Evolutionary conservation across 2,113 vertebrate genomes (phyloP), one percentile per base, ranked within the genome.

Genomic region (Aythya baeri): DNA sequence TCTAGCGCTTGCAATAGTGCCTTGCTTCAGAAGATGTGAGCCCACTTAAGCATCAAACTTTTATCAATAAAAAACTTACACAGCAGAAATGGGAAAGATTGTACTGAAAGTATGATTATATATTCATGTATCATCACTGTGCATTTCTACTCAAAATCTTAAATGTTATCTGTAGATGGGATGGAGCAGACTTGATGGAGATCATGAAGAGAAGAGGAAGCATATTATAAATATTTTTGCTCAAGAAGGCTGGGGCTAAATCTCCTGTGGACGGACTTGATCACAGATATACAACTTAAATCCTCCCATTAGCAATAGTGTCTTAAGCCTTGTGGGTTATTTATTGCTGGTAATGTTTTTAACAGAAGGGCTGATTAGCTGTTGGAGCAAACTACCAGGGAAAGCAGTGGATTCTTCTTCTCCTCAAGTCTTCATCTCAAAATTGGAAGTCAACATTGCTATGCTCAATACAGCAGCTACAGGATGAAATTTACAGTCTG

Each of bases 291-390:
- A 26, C 16, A 78, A 31, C 26, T 87, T 49, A 91, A 83, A 89
- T 58, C 38, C 23, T 80, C 25, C 34, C 2, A 2, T 57, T 95
- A 61, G 17, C n/a, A 71, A 20, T 34, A 68, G 52, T 72, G n/a
- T 67, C 84, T 88, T 80, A 65, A 91, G 10, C 3, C 3, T 71
- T 31, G 21, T 1, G 10, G 7, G 29, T 78, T 95, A 78, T 74
- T 94, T 93, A 58, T 68, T 61, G 29, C 22, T 68, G 49, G 4
- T n/a, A 76, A 70, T 73, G 41, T 82, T 91, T 94, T 84, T 83
- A 66, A 22, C 36, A 89, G 58, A 44, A 73, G 9, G 12, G 2
- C 3, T 79, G 29, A 65, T 87, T 75, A 66, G 34, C 26, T 92
- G 54, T 84, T 66, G 49, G 36, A 82, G 49, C 41, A 82, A 73